A percentile compares a stretch with the other conserved stretches of the same genome.
Evolutionary conservation across 2,113 vertebrate genomes (phyloP).

Genomic region (Delphinus delphis): DNA sequence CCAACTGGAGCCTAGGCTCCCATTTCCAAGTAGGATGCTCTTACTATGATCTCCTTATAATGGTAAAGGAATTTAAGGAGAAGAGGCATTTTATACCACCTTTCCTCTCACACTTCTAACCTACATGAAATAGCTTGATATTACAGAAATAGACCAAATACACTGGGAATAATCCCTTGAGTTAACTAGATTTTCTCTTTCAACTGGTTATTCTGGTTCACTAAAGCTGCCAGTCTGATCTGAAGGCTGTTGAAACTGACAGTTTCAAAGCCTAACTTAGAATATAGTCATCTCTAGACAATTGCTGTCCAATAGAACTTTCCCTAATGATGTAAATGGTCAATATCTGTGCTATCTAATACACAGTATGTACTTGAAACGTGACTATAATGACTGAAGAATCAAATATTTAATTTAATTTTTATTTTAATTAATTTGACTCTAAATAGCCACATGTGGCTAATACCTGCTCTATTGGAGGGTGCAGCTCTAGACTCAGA

Average conservation of each 20-base stretch:
- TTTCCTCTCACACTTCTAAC: neutral
- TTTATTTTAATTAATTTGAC: slow-evolving; percentile 23
- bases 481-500: neutral
- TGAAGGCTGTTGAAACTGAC: neutral
- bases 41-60: neutral
- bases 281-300: neutral
- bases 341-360: neutral
- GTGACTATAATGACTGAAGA: neutral
- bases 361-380: neutral
- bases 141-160: slow-evolving; percentile 36
- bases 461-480: neutral
- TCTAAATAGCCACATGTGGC: neutral
- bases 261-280: slow-evolving; percentile 4
- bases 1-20: neutral
- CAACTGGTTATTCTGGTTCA: slow-evolving; percentile 41
- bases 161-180: neutral
- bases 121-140: slow-evolving; percentile 12
- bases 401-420: slow-evolving; percentile 15
- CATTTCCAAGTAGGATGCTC: neutral
- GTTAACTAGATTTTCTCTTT: slow-evolving; percentile 59
- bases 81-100: neutral
- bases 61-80: neutral
- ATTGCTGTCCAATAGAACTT: neutral
- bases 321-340: neutral
- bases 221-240: slow-evolving; percentile 37